A percentile compares a stretch with the other conserved stretches of the same genome.
Evolutionary conservation across 2,797 vertebrate genomes (phyloP).

Genomic region (Mus caroli): DNA sequence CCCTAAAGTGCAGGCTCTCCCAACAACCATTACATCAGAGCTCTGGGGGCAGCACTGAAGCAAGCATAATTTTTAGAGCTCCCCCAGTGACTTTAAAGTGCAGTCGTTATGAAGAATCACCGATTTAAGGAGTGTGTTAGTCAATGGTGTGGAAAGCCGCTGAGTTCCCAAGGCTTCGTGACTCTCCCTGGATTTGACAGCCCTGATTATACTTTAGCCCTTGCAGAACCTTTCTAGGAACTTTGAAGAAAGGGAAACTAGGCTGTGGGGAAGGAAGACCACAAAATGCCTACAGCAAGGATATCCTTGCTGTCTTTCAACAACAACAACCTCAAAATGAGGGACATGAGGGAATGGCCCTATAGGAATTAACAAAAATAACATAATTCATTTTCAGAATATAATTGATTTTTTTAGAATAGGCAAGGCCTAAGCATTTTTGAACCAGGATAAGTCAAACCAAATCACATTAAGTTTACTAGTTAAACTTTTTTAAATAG

Average conservation of each 20-base stretch:
- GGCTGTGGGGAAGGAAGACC: not conserved
- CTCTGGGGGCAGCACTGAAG: not conserved
- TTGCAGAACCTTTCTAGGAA: not conserved
- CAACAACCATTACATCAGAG: not conserved
- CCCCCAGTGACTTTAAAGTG: not conserved
- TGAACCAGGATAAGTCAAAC: not conserved
- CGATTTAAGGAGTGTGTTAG: not conserved
- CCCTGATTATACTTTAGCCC: rapidly evolving
- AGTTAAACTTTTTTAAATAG: not conserved
- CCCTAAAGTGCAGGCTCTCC: not conserved
- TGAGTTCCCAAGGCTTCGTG: not conserved
- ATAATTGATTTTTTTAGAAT: not conserved
- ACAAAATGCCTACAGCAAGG: not conserved
- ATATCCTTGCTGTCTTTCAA: not conserved
- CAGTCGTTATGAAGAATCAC: not conserved
- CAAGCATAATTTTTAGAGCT: not conserved
- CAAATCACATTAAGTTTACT: not conserved
- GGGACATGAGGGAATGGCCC: not conserved
- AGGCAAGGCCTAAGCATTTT: not conserved
- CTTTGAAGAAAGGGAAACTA: not conserved
- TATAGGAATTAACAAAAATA: not conserved
- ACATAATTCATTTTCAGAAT: not conserved
- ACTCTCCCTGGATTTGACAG: rapidly evolving
- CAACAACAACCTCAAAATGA: no score
- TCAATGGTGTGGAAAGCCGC: not conserved